These are phyloP conservation scores for Hydrophis major DNA, from an alignment of 2,797 vertebrate genomes.

Conservation along the genomic window DNA sequence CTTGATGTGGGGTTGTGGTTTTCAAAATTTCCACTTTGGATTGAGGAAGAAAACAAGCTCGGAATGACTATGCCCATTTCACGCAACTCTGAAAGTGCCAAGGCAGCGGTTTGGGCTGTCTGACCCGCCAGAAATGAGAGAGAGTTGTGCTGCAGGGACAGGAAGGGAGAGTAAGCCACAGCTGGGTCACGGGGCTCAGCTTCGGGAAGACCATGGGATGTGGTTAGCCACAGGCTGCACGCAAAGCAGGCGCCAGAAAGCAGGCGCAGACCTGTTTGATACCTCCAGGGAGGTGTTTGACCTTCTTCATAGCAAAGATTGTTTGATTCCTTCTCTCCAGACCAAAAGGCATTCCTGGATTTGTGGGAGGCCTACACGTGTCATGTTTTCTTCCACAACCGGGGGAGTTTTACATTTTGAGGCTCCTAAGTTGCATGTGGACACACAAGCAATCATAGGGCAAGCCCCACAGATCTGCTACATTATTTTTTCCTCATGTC, in stretches of 20 bases:
- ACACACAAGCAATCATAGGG: background rate
- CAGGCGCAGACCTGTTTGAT: background rate
- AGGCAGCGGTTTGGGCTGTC: slow-evolving; percentile 3
- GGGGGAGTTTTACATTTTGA: background rate
- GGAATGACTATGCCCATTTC: background rate
- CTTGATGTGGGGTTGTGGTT: slow-evolving; percentile 5
- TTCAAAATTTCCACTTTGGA: slow-evolving; percentile 15
- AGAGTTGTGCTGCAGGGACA: slow-evolving; percentile 61
- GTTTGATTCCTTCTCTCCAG: background rate
- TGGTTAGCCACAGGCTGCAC: slow-evolving; percentile 70
- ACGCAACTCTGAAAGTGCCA: background rate
- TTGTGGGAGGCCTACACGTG: background rate
- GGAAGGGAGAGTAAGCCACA: slow-evolving; percentile 59
- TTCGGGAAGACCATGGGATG: slow-evolving; percentile 66
- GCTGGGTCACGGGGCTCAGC: slow-evolving; percentile 57
- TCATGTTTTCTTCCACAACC: background rate
- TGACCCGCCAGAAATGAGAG: slow-evolving; percentile 43
- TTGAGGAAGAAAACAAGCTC: slow-evolving; percentile 3
- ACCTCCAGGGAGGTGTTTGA: background rate
- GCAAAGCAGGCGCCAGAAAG: fast-evolving
- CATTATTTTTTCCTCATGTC: background rate
- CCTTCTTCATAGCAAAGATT: background rate
- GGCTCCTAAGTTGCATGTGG: background rate
- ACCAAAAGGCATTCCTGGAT: background rate
- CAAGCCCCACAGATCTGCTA: background rate